Percentiles rank a stretch among this genome's conserved stretches.
Conservation (phyloP, 2,888 invertebrate species). For the Cheilosia pagana region DNA sequence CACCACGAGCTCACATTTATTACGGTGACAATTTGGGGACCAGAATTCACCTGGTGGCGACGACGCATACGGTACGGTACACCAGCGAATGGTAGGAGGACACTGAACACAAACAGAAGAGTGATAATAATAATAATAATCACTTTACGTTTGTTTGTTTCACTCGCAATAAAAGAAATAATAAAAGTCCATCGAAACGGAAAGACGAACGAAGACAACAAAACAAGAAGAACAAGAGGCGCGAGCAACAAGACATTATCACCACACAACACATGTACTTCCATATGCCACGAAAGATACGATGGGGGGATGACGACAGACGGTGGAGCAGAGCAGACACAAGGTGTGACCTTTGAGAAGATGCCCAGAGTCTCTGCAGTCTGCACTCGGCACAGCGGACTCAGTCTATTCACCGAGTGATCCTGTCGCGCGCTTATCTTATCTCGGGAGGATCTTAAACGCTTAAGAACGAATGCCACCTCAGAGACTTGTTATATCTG, state of each 20-base stretch:
- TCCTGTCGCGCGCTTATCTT: slow-evolving; percentile 65
- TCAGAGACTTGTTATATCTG: slow-evolving; percentile 50
- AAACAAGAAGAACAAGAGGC: background rate
- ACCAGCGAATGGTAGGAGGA: slow-evolving; percentile 22
- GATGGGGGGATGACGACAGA: slow-evolving; percentile 3
- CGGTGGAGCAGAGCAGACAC: slow-evolving; percentile 1
- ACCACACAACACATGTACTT: slow-evolving; percentile 71
- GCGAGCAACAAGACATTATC: slow-evolving; percentile 71
- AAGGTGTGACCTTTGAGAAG: slow-evolving; percentile 11
- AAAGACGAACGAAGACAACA: background rate
- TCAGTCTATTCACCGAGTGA: slow-evolving; percentile 44
- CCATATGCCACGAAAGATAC: slow-evolving; percentile 50
- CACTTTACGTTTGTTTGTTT: slow-evolving; percentile 74
- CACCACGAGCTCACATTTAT: slow-evolving; percentile 76
- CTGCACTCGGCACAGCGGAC: background rate
- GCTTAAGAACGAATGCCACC: slow-evolving; percentile 71
- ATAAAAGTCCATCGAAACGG: slow-evolving; percentile 30
- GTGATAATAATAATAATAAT: slow-evolving; percentile 75
- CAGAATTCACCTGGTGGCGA: slow-evolving; percentile 66
- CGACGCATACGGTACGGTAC: slow-evolving; percentile 4
- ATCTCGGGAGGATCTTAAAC: slow-evolving; percentile 69
- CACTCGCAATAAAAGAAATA: slow-evolving; percentile 67
- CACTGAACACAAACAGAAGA: slow-evolving; percentile 63
- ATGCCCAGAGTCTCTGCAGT: too few relatives aligned
- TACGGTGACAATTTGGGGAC: slow-evolving; percentile 73